Conservation (phyloP, 2,888 invertebrate species). For the Muscina levida region DNA sequence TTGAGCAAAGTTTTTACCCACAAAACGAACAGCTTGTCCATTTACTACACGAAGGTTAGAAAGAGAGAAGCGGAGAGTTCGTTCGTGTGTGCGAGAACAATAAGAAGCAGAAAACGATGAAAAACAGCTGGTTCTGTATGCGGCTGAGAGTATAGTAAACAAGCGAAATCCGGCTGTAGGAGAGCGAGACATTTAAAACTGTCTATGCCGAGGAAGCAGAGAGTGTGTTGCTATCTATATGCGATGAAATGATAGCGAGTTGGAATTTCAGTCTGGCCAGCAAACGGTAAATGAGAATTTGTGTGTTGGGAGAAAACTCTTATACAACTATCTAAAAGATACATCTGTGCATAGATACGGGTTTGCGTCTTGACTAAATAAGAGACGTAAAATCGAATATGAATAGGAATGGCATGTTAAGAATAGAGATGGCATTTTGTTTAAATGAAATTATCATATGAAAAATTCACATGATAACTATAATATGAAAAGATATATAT, state of each 20-base stretch:
- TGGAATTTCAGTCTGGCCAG: no score
- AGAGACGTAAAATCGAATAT: neutral
- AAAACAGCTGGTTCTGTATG: no score
- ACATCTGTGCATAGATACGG: constrained; percentile 33
- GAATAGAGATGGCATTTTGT: no score
- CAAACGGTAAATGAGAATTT: constrained; percentile 4
- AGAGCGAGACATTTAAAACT: neutral
- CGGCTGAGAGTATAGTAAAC: no score
- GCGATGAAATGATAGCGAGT: no score
- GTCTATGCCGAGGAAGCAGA: no score
- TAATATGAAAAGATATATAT: no score
- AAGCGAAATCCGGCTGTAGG: neutral
- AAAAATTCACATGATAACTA: no score
- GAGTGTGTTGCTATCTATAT: no score
- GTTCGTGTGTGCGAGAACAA: neutral
- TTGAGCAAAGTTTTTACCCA: constrained; percentile 58
- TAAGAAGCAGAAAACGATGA: neutral
- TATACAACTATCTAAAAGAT: constrained; percentile 51
- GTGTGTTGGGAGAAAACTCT: constrained; percentile 22
- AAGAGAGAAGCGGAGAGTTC: constrained; percentile 45
- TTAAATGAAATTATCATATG: no score
- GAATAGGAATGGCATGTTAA: no score
- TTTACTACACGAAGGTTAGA: constrained; percentile 43
- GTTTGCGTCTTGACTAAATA: constrained; percentile 50
- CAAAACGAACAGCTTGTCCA: constrained; percentile 37